Evolutionary conservation across 1,140 invertebrate genomes (phyloP).

Genomic region (Leptoteleia sp.): DNA sequence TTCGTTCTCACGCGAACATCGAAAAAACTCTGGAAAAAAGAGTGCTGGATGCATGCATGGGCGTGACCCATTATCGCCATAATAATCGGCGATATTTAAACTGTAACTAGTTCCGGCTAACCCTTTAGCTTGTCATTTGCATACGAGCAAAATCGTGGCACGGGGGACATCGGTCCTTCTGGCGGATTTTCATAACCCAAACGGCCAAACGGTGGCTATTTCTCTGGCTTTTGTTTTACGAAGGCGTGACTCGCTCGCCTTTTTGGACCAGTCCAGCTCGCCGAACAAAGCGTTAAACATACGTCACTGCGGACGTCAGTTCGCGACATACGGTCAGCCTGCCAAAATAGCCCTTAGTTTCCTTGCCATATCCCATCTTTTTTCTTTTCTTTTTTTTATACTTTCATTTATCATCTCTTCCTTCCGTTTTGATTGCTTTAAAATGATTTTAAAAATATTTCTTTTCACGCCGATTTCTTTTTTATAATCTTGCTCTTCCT

Average conservation of each 20-base stretch:
- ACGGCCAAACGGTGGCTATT: constrained; percentile 57
- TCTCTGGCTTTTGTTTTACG: constrained; percentile 63
- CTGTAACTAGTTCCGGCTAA: constrained; percentile 68
- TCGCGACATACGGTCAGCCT: constrained; percentile 64
- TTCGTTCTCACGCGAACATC: constrained; percentile 68
- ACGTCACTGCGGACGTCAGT: constrained; percentile 56
- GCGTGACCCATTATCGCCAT: constrained; percentile 76
- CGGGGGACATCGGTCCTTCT: constrained; percentile 35
- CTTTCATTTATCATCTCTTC: too few relatives aligned
- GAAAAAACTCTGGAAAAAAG: constrained; percentile 56
- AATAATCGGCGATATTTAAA: constrained; percentile 77
- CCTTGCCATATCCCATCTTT: neutral
- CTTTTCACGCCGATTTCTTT: too few relatives aligned
- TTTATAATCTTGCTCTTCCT: too few relatives aligned
- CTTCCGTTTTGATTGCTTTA: too few relatives aligned
- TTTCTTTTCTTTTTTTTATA: neutral
- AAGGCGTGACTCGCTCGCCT: constrained; percentile 57
- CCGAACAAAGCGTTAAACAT: constrained; percentile 56
- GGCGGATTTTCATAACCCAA: constrained; percentile 38
- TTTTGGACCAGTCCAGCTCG: constrained; percentile 57
- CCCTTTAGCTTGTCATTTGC: constrained; percentile 71
- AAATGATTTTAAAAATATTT: too few relatives aligned
- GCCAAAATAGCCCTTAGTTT: neutral
- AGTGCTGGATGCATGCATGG: constrained; percentile 65
- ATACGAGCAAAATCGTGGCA: constrained; percentile 55